Evolutionary conservation across 2,888 invertebrate genomes (phyloP).

Genomic region (Ophraella communa): DNA sequence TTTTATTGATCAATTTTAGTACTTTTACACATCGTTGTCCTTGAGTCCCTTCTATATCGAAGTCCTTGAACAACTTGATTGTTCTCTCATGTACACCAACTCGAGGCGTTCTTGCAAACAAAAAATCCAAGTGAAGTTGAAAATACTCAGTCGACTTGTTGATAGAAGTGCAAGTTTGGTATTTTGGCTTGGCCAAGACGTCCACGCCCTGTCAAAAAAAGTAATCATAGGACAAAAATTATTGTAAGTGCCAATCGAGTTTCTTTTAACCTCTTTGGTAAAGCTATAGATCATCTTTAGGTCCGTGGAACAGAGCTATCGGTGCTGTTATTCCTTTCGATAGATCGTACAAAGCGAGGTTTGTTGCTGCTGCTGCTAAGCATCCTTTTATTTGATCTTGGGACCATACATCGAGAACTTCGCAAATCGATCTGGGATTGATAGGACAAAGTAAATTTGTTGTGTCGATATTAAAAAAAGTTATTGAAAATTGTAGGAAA

Average conservation of each 20-base stretch:
- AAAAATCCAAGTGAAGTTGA: conserved; percentile 26
- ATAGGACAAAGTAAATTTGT: too few species aligned
- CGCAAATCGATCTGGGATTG: conserved; percentile 26
- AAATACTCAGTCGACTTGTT: conserved; percentile 6
- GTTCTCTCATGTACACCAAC: conserved; percentile 17
- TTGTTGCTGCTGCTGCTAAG: conserved; percentile 27
- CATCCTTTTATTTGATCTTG: conserved; percentile 21
- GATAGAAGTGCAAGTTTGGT: conserved; percentile 5
- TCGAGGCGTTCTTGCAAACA: conserved; percentile 21
- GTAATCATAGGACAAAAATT: too few species aligned
- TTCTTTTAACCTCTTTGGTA: conserved; percentile 10
- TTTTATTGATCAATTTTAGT: too few species aligned
- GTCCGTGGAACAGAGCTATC: conserved; percentile 19
- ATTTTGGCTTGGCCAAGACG: conserved; percentile 1
- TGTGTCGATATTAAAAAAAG: too few species aligned
- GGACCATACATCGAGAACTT: conserved; percentile 36
- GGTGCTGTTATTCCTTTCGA: conserved; percentile 35
- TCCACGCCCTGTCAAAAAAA: conserved; percentile 15
- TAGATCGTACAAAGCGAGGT: conserved; percentile 30
- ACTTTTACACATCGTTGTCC: too few species aligned
- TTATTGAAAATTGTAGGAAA: too few species aligned
- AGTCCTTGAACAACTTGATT: conserved; percentile 3
- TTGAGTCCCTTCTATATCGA: too few species aligned
- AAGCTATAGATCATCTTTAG: conserved; percentile 6
- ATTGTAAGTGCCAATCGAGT: too few species aligned